phyloP scores from a whole-genome alignment of 1,140 invertebrate genomes.

The Philopotamus ludificatus region DNA sequence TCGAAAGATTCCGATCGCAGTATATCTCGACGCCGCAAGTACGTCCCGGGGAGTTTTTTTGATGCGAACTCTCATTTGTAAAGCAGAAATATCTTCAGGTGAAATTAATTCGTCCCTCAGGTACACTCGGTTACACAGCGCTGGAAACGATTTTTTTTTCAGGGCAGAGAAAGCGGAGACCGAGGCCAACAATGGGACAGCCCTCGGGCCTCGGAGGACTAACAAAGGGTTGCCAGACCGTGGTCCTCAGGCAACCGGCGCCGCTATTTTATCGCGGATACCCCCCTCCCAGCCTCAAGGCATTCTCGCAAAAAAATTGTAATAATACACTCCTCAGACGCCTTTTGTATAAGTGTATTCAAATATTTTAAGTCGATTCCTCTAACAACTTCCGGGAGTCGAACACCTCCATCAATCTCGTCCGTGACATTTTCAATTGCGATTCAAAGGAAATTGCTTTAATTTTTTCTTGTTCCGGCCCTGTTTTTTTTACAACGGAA shows the following conservation, averaged over 20 bases:
- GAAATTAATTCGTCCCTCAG: slow-evolving; percentile 18
- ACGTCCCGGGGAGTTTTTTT: neutral
- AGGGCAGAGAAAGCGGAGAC: neutral
- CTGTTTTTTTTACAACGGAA: no score
- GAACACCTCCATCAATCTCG: no score
- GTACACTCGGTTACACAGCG: slow-evolving; percentile 5
- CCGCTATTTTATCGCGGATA: neutral
- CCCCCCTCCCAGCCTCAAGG: neutral
- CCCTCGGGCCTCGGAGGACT: neutral
- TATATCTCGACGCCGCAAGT: no score
- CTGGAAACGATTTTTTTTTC: slow-evolving; percentile 2
- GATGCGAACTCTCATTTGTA: slow-evolving; percentile 8
- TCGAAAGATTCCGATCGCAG: no score
- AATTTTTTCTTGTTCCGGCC: no score
- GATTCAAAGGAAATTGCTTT: no score
- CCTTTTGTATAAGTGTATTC: no score
- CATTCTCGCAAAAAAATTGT: neutral
- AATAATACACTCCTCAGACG: neutral
- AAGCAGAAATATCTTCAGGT: neutral
- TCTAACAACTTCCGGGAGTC: no score
- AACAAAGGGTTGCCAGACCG: neutral
- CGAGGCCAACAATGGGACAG: neutral
- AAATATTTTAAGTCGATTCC: no score
- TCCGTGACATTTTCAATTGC: no score
- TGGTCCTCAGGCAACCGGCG: neutral